phyloP scores from a whole-genome alignment of 2,797 vertebrate species.

The Delichon dasypus region DNA sequence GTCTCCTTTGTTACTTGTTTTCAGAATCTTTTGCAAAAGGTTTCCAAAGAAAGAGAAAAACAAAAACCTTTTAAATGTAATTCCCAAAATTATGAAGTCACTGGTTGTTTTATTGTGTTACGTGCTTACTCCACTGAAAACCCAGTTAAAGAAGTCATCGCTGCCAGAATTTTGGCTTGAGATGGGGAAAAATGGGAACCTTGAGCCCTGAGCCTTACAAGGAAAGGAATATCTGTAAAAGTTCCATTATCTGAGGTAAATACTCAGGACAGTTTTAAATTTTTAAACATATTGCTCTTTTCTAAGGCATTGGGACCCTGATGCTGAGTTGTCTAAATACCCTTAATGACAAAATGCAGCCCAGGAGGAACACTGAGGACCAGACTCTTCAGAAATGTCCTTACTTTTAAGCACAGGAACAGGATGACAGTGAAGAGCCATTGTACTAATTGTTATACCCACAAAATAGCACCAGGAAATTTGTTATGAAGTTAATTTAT shows the following conservation, averaged over 20 bases:
- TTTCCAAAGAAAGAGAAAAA: background rate
- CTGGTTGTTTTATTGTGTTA: background rate
- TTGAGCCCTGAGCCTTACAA: accelerated
- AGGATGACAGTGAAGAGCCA: background rate
- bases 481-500: background rate
- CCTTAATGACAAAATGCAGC: background rate
- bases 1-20: background rate
- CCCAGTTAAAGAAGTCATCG: background rate
- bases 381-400: background rate
- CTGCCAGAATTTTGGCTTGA: background rate
- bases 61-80: background rate
- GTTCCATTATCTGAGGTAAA: background rate
- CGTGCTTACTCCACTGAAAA: accelerated
- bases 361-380: background rate
- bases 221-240: background rate
- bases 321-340: background rate
- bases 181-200: background rate
- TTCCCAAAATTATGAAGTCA: background rate
- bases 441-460: background rate
- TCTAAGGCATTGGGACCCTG: background rate
- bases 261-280: background rate
- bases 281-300: background rate
- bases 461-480: background rate
- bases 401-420: background rate
- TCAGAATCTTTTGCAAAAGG: background rate